Conservation (phyloP, 2,797 vertebrate species). For the Simalia tracyae region DNA sequence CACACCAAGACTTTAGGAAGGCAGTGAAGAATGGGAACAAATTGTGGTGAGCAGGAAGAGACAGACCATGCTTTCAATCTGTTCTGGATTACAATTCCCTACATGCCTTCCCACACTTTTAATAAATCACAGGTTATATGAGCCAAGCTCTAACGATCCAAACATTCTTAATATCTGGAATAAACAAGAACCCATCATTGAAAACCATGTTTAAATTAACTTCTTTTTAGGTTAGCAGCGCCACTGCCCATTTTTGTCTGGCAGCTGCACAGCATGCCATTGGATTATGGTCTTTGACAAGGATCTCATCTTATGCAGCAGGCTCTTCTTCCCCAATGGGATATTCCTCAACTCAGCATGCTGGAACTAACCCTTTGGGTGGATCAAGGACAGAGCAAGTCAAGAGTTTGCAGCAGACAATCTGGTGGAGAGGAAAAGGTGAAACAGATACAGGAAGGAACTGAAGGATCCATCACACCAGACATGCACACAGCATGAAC, state of each 20-base stretch:
- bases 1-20: neutral
- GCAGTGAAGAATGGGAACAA: neutral
- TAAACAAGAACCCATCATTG: neutral
- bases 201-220: neutral
- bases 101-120: neutral
- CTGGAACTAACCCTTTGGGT: neutral
- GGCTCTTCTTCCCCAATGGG: neutral
- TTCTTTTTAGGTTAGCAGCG: neutral
- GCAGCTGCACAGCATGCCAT: too few species aligned
- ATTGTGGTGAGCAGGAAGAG: neutral
- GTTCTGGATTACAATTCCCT: neutral
- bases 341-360: neutral
- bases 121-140: neutral
- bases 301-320: neutral
- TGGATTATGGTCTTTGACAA: neutral
- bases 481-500: neutral
- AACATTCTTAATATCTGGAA: neutral
- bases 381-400: neutral
- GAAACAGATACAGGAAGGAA: neutral
- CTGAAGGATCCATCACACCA: neutral
- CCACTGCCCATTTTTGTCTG: neutral
- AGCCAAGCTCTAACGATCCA: neutral
- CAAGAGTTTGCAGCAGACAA: neutral
- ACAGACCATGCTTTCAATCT: neutral
- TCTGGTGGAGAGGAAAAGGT: neutral